Evolutionary conservation across 2,797 vertebrate genomes (phyloP), one percentile per base, ranked within the genome.

Genomic region (Scolopax bukidnonensis): DNA sequence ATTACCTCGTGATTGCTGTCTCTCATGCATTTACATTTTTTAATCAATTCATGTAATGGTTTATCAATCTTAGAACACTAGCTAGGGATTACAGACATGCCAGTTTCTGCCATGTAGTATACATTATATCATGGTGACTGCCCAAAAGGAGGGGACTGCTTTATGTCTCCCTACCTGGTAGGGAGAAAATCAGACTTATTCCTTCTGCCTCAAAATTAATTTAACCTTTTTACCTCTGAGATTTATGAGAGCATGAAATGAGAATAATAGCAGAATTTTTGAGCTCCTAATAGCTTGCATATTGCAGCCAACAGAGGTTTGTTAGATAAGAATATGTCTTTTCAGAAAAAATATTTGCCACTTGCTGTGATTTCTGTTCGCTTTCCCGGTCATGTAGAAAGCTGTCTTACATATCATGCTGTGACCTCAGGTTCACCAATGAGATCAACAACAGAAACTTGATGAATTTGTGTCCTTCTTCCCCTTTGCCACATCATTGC

Each of bases 1-100:
- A 51, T 51, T 84, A 95, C 63, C 54, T 83, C 93, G 67, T 43
- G 69, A 86, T 75, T 94, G 65, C 85, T 77, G 74, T 91, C 63
- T 84, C 80, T 87, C 80, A 56, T 18, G 30, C 45, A 87, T 91
- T 96, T 92, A 74, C 77, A 83, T 83, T 91, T 95, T 89, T 53
- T 50, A 92, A 95, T 89, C 71, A 87, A 64, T 73, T 70, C 1
- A 0, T 80, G 8, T 59, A 87, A 75, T 21, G 38, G 68, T 75
- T 90, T 92, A 73, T 54, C 77, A 87, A 8, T 38, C 56, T 40
- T 50, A 50, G 67, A 79, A 79, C 14, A 9, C 28, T 54, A 77
- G 28, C 43, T 73, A 57, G 45, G 53, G 65, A 69, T 47, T 73
- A 53, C 63, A 89, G 64, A 70, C 28, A 5, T 67, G 24, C n/a